A percentile compares a stretch with the other conserved stretches of the same genome.
These are phyloP conservation scores for Ethmia dodecea DNA, from an alignment of 2,888 invertebrate species.

Conservation along the genomic window DNA sequence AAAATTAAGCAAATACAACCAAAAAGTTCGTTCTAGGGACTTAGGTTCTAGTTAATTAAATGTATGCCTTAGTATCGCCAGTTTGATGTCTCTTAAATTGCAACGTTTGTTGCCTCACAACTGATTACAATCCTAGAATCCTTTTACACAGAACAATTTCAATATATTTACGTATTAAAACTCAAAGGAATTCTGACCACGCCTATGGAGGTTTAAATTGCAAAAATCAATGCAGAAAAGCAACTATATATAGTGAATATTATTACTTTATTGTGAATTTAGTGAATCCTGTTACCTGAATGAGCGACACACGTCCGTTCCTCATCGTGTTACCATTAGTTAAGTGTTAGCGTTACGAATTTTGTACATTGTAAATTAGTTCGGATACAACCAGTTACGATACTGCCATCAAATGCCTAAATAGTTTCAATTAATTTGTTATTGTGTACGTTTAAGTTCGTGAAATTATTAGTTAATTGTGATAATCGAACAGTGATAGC, in stretches of 20 bases:
- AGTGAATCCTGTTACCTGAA: conserved; percentile 67
- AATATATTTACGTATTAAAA: neutral
- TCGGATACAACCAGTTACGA: conserved; percentile 71
- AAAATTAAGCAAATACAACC: conserved; percentile 72
- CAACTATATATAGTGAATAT: neutral
- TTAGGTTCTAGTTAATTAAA: conserved; percentile 66
- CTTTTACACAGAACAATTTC: neutral
- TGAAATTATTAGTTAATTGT: conserved; percentile 73
- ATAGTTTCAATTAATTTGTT: conserved; percentile 51
- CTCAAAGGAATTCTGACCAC: neutral
- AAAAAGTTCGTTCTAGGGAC: conserved; percentile 77
- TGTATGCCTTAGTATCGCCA: conserved; percentile 41
- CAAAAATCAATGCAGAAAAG: conserved; percentile 4
- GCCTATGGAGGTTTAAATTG: neutral
- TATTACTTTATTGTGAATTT: conserved; percentile 3
- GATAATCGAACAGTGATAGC: conserved; percentile 66
- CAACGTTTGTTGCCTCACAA: neutral
- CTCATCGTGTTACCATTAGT: conserved; percentile 75
- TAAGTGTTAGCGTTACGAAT: conserved; percentile 64
- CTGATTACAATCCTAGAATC: neutral
- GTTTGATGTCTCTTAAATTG: neutral
- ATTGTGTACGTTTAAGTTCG: conserved; percentile 49
- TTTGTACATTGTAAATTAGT: conserved; percentile 68
- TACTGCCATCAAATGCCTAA: conserved; percentile 78
- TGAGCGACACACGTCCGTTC: conserved; percentile 70